Conservation (phyloP, 2,113 vertebrate species). For the Bos indicus region DNA sequence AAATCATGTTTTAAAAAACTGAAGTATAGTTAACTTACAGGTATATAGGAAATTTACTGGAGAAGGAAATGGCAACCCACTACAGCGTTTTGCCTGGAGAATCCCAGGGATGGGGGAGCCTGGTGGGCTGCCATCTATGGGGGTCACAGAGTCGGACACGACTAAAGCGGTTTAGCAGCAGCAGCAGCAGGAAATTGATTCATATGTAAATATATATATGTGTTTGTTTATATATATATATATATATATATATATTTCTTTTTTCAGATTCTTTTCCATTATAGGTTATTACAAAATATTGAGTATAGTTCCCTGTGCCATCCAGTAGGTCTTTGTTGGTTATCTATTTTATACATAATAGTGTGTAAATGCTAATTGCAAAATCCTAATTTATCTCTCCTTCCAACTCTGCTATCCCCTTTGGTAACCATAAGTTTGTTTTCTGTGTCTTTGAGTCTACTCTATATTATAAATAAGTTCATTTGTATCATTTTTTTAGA, state of each 20-base stretch:
- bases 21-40: not conserved
- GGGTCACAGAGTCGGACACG: rapidly evolving
- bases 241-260: not conserved
- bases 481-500: not conserved
- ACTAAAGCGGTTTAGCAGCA: no score
- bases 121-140: no score
- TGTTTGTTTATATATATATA: not conserved
- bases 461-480: not conserved
- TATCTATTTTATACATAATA: not conserved
- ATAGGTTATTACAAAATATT: not conserved
- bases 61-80: no score
- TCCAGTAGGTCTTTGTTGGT: not conserved
- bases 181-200: not conserved
- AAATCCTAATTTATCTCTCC: not conserved
- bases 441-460: not conserved
- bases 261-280: not conserved
- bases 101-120: no score
- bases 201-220: not conserved
- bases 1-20: not conserved
- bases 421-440: not conserved
- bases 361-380: not conserved
- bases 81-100: no score
- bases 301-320: not conserved
- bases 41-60: not conserved
- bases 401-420: not conserved